Base-by-base conservation (phyloP, 2,113 vertebrate species). In the Rhea americana region DNA sequence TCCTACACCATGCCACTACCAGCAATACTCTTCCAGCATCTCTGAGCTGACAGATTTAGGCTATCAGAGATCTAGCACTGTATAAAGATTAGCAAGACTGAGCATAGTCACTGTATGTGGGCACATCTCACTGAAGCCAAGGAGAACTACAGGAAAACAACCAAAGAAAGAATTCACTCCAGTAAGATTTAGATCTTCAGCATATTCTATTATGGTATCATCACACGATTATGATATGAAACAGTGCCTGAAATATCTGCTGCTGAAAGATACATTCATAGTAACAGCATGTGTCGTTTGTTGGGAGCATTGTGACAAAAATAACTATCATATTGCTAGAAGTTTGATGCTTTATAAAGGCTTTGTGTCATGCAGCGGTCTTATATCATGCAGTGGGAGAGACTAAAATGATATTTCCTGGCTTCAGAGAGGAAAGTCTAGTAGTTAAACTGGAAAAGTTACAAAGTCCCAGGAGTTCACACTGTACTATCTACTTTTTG, bases 271-370 rank as follows among this genome's bases (percentile, higher is more conserved):
- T 47, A 91, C 76, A 90, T 96, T 90, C 93, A 93, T 94, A 91
- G 96, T 95, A 96, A 94, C 91, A 96, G 90, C 91, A 90, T 94
- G 88, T 94, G 94, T 62, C 4, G 6, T 96, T 94, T 90, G 91
- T 66, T 96, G 70, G 94, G 93, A 96, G 93, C 85, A 79, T 94
- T 94, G 90, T 91, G 96, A 91, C 94, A 94, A 94, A 94, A 96
- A 91, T 76, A 88, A 86, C 90, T 93, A 91, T 93, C 77, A 82
- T 63, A 78, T 73, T 94, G 87, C 93, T 93, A 56, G 82, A 94
- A 80, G 76, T 83, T 59, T 83, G 72, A 91, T 91, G 93, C 91
- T 96, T 94, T 96, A 91, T 75, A 95, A 95, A 93, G 87, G 35
- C 82, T 87, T 12, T 91, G 85, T 90, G 85, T 96, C 93, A 91